Evolutionary conservation across 2,888 invertebrate species (phyloP), one percentile per base, ranked within the genome.

Genomic region (Helobdella robusta): DNA sequence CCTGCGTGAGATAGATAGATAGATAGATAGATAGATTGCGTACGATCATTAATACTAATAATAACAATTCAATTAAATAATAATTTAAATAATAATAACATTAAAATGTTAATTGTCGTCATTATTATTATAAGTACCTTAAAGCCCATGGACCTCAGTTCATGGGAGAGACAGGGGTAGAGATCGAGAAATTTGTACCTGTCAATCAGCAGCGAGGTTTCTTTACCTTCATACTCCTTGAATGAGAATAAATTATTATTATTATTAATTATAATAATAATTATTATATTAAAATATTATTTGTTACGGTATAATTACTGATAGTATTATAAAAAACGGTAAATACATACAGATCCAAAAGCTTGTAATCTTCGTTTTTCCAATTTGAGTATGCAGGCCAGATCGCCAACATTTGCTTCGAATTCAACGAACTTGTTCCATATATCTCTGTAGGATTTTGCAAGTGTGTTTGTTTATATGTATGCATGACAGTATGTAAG

Each of bases 341-440:
- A n/a, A n/a, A n/a, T n/a, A n/a, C 67, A 50, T 76, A 90, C 89
- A 84, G 91, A 91, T 76, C 92, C 91, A 69, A 94, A 82, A 0
- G 93, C 89, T 11, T 90, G 87, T 74, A 92, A 89, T 54, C 97
- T 82, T 50, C 95, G 80, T 75, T 92, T 90, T 79, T 98, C 95
- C 5, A 99, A 95, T 82, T 98, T 99, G 0, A 94, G 87, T 68
- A 98, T 93, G 81, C 92, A 92, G 59, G 93, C 88, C 62, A 99
- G 80, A 80, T 99, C 98, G 0, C 98, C 98, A 70, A 99, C 94
- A 74, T 94, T 93, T 59, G 93, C 92, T 81, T 99, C 98, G 78
- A 99, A 98, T 78, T 98, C 94, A 72, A 99, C 82, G 79, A 98
- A 99, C 68, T 90, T 84, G 82, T 97, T 95, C 98, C 98, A 99